Evolutionary conservation across 1,140 invertebrate species (phyloP).

Genomic region (Brachionus rubens): DNA sequence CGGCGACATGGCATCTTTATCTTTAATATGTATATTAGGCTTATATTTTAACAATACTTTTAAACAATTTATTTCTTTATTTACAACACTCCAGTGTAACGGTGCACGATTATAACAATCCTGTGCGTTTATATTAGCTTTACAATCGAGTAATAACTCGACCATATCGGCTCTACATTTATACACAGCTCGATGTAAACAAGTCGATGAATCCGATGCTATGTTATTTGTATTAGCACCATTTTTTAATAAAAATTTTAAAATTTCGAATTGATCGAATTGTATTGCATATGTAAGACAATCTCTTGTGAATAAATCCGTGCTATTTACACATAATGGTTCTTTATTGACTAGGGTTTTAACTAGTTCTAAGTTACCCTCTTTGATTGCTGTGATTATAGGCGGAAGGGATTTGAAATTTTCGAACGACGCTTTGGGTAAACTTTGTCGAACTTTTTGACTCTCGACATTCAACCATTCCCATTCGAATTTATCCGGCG

Average conservation of each 20-base stretch:
- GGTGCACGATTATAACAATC: slow-evolving; percentile 55
- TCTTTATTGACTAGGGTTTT: slow-evolving; percentile 49
- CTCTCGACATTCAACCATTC: slow-evolving; percentile 58
- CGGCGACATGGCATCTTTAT: slow-evolving; percentile 58
- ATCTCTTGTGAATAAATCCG: slow-evolving; percentile 56
- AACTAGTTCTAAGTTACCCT: slow-evolving; percentile 53
- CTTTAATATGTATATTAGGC: slow-evolving; percentile 46
- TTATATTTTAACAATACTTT: slow-evolving; percentile 50
- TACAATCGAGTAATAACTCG: slow-evolving; percentile 54
- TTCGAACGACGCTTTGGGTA: slow-evolving; percentile 53
- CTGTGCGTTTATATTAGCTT: slow-evolving; percentile 54
- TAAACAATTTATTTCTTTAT: slow-evolving; percentile 53
- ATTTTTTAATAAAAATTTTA: slow-evolving; percentile 50
- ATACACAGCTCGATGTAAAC: slow-evolving; percentile 58
- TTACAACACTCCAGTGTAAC: slow-evolving; percentile 59
- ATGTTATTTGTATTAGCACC: slow-evolving; percentile 55
- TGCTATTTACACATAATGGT: slow-evolving; percentile 51
- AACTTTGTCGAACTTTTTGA: slow-evolving; percentile 50
- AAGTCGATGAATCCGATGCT: slow-evolving; percentile 54
- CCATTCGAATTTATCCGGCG: slow-evolving; percentile 60
- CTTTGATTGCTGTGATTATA: slow-evolving; percentile 55
- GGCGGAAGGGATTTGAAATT: slow-evolving; percentile 53
- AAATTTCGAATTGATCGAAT: slow-evolving; percentile 52
- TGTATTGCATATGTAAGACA: slow-evolving; percentile 58
- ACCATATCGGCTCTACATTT: slow-evolving; percentile 54